phyloP scores from a whole-genome alignment of 2,113 vertebrate genomes.

The Pipra filicauda region DNA sequence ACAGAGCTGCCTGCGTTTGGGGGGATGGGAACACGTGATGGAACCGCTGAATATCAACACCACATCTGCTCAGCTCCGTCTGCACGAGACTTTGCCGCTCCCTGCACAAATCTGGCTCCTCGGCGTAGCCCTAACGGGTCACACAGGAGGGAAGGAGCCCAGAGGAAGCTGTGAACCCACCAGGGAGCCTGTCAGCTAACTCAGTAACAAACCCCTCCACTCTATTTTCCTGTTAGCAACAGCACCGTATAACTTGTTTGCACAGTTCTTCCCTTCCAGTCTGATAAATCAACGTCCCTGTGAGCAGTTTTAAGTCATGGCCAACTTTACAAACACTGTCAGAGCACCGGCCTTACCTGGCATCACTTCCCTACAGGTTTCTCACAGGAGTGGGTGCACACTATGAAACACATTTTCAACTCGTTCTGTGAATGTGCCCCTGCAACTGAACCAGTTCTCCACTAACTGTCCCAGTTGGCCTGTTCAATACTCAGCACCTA shows the following conservation, averaged over 20 bases:
- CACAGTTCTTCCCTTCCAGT: background rate
- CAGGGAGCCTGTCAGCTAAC: background rate
- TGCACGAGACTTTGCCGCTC: background rate
- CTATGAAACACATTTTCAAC: background rate
- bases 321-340: background rate
- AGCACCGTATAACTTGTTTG: background rate
- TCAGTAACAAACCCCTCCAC: background rate
- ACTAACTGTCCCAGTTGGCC: background rate
- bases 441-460: background rate
- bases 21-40: background rate
- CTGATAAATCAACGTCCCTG: background rate
- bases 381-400: background rate
- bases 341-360: background rate
- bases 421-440: rapidly evolving
- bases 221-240: background rate
- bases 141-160: background rate
- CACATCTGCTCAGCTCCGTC: background rate
- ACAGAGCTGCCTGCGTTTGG: background rate
- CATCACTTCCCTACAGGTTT: background rate
- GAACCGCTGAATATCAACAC: background rate
- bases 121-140: background rate
- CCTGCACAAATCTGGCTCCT: background rate
- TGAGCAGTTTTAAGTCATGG: background rate
- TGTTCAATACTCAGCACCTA: background rate
- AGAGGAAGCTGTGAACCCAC: background rate